Conservation (phyloP, 2,113 vertebrate genomes). For the Scopus umbretta region DNA sequence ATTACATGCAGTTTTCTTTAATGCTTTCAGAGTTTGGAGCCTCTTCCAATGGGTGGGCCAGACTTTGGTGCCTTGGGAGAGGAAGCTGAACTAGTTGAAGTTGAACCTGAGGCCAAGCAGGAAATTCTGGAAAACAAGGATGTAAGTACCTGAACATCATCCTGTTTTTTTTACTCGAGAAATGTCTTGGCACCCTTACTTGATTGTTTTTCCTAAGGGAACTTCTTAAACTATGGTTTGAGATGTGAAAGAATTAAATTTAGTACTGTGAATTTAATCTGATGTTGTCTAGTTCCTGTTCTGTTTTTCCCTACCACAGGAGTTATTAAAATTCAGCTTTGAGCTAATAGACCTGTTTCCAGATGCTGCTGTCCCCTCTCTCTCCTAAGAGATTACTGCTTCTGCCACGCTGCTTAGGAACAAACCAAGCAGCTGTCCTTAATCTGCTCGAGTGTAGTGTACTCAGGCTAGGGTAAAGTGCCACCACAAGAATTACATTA, state of each 20-base stretch:
- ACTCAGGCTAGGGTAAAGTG: background rate
- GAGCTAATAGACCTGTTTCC: background rate
- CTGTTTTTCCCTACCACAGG: background rate
- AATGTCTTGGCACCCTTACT: background rate
- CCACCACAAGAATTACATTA: background rate
- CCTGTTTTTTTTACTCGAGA: background rate
- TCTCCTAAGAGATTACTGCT: background rate
- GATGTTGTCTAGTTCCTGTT: background rate
- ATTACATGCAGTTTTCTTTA: background rate
- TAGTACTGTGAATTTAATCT: background rate
- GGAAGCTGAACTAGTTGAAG: slow-evolving; percentile 83
- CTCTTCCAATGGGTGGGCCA: slow-evolving; percentile 83
- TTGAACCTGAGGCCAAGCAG: slow-evolving; percentile 86
- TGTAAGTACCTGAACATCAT: slow-evolving; percentile 66
- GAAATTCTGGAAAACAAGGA: slow-evolving; percentile 96
- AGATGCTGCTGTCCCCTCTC: background rate
- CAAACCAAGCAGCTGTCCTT: background rate
- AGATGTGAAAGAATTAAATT: background rate
- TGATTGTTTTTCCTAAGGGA: background rate
- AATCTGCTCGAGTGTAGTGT: background rate
- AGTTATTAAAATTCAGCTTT: background rate
- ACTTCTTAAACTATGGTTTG: background rate
- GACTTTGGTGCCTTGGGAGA: slow-evolving; percentile 82
- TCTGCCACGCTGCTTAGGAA: background rate
- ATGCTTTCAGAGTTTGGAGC: slow-evolving; percentile 84